Base-by-base conservation (phyloP, 1,140 invertebrate species). In the Vanessa atalanta region DNA sequence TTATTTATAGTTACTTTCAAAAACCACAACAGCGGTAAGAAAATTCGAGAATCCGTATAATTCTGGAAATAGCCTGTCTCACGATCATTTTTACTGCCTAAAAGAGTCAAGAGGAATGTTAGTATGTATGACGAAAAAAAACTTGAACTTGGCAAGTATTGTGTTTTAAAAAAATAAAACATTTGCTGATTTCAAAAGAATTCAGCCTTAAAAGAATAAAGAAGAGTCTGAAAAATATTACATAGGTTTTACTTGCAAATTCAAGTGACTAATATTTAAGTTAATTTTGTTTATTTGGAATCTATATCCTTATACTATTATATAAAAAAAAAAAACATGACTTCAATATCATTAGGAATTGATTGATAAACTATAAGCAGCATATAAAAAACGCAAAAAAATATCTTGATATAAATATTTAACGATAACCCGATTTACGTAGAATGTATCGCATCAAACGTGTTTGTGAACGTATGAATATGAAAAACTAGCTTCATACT, bases 401-500 rank as follows among this genome's bases (percentile, higher is more conserved):
- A n/a, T 15, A 50, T 48, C 13, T 50, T 43, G 37, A 43, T 50
- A 55, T n/a, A 20, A 55, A 55, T 11, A 55, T 55, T 55, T 16
- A 16, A 31, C 2, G 57, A 26, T 31, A 61, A 31, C 20, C 14
- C 26, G 26, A 61, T 37, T 37, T 11, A 61, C 13, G 55, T 37
- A 14, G 57, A 12, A 15, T 60, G 57, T 37, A 26, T 16, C 31
- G 14, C 31, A 61, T 61, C 23, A 37, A 61, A 61, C 23, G 13
- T 3, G 23, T 31, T 61, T 37, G 57, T 15, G 23, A 61, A 61
- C 57, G 8, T 57, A 13, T 61, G 57, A 61, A 37, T 61, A 61
- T 23, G 57, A 31, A 61, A 57, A 57, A 57, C 16, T 61, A 61
- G 57, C 57, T 16, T 31, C 57, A 26, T n/a, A n/a, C 57, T 26